Evolutionary conservation across 1,140 invertebrate genomes (phyloP).

Genomic region (Campoletis sonorensis): DNA sequence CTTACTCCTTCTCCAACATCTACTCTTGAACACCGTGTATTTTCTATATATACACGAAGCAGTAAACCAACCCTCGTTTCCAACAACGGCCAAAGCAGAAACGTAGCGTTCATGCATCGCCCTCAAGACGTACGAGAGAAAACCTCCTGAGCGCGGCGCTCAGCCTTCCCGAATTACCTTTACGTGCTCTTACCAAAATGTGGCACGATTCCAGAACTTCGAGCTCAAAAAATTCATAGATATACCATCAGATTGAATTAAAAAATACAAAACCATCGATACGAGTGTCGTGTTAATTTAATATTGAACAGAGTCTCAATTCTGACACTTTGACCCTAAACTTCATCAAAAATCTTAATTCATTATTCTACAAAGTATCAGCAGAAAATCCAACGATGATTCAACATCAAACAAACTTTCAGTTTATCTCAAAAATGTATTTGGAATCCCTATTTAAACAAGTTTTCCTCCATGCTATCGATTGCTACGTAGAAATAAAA

Average conservation of each 20-base stretch:
- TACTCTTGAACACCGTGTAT: constrained; percentile 22
- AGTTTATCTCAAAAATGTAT: background rate
- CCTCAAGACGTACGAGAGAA: background rate
- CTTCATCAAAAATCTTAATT: too few relatives aligned
- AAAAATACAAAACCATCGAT: background rate
- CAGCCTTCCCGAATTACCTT: constrained; percentile 32
- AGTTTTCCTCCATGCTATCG: background rate
- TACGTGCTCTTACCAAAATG: constrained; percentile 58
- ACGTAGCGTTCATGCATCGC: constrained; percentile 20
- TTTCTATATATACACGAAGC: background rate
- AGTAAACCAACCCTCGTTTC: constrained; percentile 37
- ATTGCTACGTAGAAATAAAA: background rate
- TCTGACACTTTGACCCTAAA: too few relatives aligned
- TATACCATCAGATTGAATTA: constrained; percentile 1
- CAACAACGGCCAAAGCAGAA: constrained; percentile 24
- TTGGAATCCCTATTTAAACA: background rate
- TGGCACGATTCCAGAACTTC: constrained; percentile 59
- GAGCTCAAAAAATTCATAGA: background rate
- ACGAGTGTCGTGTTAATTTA: too few relatives aligned
- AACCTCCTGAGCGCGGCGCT: constrained; percentile 24
- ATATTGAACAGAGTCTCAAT: too few relatives aligned
- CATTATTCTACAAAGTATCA: too few relatives aligned
- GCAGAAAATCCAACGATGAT: too few relatives aligned
- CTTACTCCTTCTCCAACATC: constrained; percentile 51
- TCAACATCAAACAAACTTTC: too few relatives aligned